phyloP scores from a whole-genome alignment of 2,113 vertebrate species.

The Prolemur simus region DNA sequence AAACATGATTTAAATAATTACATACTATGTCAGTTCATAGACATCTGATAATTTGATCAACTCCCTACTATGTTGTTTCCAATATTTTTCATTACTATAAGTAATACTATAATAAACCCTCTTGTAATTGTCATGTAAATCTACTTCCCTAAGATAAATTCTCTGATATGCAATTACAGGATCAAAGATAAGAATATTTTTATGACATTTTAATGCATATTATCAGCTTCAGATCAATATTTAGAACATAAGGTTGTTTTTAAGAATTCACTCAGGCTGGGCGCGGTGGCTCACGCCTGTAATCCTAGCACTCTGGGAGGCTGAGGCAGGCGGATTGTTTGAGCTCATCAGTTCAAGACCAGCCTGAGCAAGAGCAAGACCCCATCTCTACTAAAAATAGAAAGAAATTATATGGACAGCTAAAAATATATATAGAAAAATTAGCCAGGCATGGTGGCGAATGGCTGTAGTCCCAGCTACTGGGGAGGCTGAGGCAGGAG shows the following conservation, averaged over 20 bases:
- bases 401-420: too few relatives aligned
- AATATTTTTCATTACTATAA: constrained; percentile 18
- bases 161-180: not conserved
- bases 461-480: too few relatives aligned
- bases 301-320: too few relatives aligned
- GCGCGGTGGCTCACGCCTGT: too few relatives aligned
- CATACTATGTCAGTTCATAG: not conserved
- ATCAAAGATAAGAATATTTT: constrained; percentile 9
- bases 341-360: too few relatives aligned
- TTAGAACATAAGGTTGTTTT: not conserved
- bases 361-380: too few relatives aligned
- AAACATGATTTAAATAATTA: constrained; percentile 31
- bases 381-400: too few relatives aligned
- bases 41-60: not conserved
- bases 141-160: constrained; percentile 9
- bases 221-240: constrained; percentile 28
- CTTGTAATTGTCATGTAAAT: not conserved
- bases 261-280: not conserved
- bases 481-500: too few relatives aligned
- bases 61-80: not conserved
- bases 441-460: too few relatives aligned
- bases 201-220: not conserved
- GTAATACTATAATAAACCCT: not conserved
- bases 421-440: too few relatives aligned
- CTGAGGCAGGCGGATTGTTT: too few relatives aligned